These are phyloP conservation scores for Camponotus fellah DNA, from an alignment of 2,888 invertebrate genomes.

Conservation along the genomic window DNA sequence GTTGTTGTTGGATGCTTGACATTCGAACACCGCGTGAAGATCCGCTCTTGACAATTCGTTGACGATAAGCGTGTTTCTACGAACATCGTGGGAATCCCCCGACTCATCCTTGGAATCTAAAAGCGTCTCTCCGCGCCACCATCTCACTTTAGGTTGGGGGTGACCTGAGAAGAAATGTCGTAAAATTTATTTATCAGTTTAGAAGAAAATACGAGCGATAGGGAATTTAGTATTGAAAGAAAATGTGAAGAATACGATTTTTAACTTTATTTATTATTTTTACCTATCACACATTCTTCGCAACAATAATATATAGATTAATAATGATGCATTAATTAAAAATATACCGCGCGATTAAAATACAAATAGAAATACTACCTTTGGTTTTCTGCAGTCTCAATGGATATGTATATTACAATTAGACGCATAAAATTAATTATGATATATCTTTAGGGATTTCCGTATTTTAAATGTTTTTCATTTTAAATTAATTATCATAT, in stretches of 20 bases:
- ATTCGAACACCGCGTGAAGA: conserved; percentile 92
- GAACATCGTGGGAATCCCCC: conserved; percentile 86
- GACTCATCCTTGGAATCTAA: conserved; percentile 88
- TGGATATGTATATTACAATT: background rate
- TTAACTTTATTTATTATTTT: background rate
- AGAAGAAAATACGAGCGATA: background rate
- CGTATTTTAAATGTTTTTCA: background rate
- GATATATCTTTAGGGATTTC: background rate
- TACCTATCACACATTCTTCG: background rate
- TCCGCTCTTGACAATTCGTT: conserved; percentile 90
- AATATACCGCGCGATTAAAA: background rate
- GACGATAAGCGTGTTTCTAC: conserved; percentile 89
- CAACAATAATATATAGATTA: background rate
- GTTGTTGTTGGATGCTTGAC: conserved; percentile 93
- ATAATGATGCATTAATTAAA: background rate
- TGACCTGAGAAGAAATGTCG: conserved; percentile 87
- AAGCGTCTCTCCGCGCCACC: conserved; percentile 91
- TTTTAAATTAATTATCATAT: background rate
- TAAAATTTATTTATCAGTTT: conserved; percentile 16
- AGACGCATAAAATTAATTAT: background rate
- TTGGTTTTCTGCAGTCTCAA: background rate
- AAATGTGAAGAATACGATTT: background rate
- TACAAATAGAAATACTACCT: background rate
- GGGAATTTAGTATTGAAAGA: background rate
- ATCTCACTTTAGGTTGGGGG: conserved; percentile 91